Evolutionary conservation across 2,888 invertebrate genomes (phyloP), one percentile per base, ranked within the genome.

Genomic region (Idaea straminata): DNA sequence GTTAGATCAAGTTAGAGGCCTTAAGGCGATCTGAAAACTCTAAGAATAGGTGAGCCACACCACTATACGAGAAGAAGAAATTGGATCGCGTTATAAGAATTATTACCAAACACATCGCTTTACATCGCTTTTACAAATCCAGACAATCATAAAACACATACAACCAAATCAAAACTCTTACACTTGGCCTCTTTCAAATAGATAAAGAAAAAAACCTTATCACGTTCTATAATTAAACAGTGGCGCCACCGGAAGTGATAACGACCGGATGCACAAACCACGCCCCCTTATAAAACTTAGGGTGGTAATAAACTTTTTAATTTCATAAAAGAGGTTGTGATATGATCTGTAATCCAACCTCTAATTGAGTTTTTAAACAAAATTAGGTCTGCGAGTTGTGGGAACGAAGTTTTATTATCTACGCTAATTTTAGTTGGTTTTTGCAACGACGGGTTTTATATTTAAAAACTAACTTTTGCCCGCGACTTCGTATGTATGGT

Each of bases 211-310:
- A 78, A 77, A 73, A 66, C 64, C 74, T 81, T 84, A 81, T 79
- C 81, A 77, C 66, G 61, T 66, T 76, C 79, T 72, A 71, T 73
- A 81, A 82, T 83, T 83, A 82, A 82, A 83, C 81, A 82, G 75
- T 74, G 79, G 80, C 82, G 77, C 73, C 74, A 76, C 78, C 80
- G 82, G 82, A 83, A 83, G 75, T 82, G 82, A 83, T 83, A 83
- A 83, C 77, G 74, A 67, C 80, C 80, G 82, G 82, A 83, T 80
- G 77, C 72, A 68, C 73, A 72, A 62, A 70, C 74, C 77, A 80
- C 83, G 82, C 83, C 83, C 79, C 78, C 75, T 65, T 65, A 34
- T 63, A 36, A 64, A 64, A 66, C 67, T 35, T 62, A 60, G 67
- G 70, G 72, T 69, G 67, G 63, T 64, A 59, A 57, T 64, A 57